phyloP scores from a whole-genome alignment of 2,888 invertebrate species.

The Nymphalis c-album region DNA sequence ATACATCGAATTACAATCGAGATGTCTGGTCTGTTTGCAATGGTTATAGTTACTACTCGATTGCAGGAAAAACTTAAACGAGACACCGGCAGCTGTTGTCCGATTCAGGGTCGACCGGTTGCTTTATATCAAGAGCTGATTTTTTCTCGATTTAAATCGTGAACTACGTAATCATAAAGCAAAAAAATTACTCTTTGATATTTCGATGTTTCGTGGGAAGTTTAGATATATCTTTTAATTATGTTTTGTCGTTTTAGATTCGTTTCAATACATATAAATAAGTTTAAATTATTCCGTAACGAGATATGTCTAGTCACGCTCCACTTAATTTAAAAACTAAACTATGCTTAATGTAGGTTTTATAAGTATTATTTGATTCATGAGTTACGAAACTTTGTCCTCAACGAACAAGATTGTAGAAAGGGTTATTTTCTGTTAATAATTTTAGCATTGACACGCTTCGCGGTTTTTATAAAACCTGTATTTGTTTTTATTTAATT shows the following conservation, averaged over 20 bases:
- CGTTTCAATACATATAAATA: not conserved
- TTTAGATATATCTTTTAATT: not conserved
- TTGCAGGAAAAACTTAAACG: conserved; percentile 51
- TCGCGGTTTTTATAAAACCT: conserved; percentile 13
- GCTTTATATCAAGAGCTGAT: conserved; percentile 55
- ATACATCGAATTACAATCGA: conserved; percentile 27
- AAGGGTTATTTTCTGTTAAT: conserved; percentile 21
- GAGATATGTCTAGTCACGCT: conserved; percentile 25
- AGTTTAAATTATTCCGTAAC: conserved; percentile 22
- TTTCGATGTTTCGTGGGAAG: not conserved
- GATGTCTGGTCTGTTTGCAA: conserved; percentile 40
- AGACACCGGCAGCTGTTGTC: conserved; percentile 62
- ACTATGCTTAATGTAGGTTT: conserved; percentile 8
- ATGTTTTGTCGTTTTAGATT: not conserved
- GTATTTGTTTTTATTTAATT: conserved; percentile 3
- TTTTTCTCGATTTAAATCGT: conserved; percentile 66
- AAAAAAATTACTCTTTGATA: conserved; percentile 1
- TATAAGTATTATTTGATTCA: conserved; percentile 18
- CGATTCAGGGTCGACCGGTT: conserved; percentile 74
- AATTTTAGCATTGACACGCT: conserved; percentile 22
- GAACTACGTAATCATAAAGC: conserved; percentile 37
- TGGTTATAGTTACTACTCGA: conserved; percentile 39
- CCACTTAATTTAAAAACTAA: conserved; percentile 24
- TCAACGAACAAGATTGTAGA: conserved; percentile 15
- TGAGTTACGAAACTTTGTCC: conserved; percentile 25